phyloP scores from a whole-genome alignment of 2,888 invertebrate species.

The Nomada ferruginata region DNA sequence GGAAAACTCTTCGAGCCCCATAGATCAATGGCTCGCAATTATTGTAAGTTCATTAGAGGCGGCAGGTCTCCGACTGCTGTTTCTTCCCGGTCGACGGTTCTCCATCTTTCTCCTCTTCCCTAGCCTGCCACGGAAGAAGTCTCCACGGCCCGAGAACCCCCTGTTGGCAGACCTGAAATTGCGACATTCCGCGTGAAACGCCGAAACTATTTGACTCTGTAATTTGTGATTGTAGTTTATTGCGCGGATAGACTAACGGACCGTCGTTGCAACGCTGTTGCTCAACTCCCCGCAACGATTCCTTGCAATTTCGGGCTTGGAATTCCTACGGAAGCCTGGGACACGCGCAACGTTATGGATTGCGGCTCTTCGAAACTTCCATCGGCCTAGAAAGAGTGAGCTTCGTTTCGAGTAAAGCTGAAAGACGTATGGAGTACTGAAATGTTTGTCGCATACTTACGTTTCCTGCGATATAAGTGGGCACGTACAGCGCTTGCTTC shows the following conservation, averaged over 20 bases:
- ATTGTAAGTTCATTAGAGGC: constrained; percentile 84
- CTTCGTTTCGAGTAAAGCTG: neutral
- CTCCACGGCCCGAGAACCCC: constrained; percentile 71
- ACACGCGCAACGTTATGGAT: constrained; percentile 67
- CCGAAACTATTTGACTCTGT: constrained; percentile 84
- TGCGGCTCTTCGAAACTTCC: constrained; percentile 63
- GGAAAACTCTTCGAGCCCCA: constrained; percentile 81
- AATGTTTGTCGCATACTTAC: constrained; percentile 19
- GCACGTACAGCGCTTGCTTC: too few relatives aligned
- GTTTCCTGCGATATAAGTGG: too few relatives aligned
- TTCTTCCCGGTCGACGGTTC: constrained; percentile 57
- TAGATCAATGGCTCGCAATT: constrained; percentile 84
- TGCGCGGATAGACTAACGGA: constrained; percentile 82
- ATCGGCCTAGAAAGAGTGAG: constrained; percentile 52
- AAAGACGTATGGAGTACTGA: neutral
- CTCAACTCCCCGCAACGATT: constrained; percentile 72
- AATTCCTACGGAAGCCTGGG: constrained; percentile 67
- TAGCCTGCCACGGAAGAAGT: constrained; percentile 73
- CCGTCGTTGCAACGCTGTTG: constrained; percentile 64
- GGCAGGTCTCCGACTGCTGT: constrained; percentile 66
- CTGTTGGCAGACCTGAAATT: constrained; percentile 79
- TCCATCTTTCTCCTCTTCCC: constrained; percentile 54
- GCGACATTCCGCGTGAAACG: constrained; percentile 84
- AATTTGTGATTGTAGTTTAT: constrained; percentile 85
- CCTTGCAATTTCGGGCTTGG: constrained; percentile 72